phyloP scores from a whole-genome alignment of 2,888 invertebrate genomes.

The Scrobipalpa costella region DNA sequence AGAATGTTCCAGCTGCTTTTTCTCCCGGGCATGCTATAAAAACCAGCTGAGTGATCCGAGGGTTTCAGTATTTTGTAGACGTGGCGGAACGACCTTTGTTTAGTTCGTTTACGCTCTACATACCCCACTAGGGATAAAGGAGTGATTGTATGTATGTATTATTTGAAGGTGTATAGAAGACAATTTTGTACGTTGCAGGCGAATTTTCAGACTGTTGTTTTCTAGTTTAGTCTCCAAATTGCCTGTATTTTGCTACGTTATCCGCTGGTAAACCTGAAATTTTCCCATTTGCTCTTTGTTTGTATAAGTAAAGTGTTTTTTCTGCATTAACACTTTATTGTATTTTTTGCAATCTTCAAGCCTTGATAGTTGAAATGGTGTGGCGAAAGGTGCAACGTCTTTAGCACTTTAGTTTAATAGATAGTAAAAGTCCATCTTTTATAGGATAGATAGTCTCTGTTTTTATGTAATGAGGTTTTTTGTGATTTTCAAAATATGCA shows the following conservation, averaged over 20 bases:
- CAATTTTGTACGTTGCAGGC: background rate
- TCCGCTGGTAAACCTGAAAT: background rate
- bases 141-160: too few species aligned
- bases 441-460: too few species aligned
- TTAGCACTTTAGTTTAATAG: background rate
- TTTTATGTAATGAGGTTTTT: too few species aligned
- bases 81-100: too few species aligned
- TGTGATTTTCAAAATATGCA: too few species aligned
- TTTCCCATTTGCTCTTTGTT: background rate
- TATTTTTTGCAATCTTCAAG: background rate
- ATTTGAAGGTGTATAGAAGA: conserved; percentile 3
- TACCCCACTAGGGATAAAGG: too few species aligned
- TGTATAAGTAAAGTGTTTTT: background rate
- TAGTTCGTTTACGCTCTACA: too few species aligned
- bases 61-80: too few species aligned
- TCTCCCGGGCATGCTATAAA: too few species aligned
- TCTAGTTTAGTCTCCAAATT: background rate
- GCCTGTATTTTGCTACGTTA: background rate
- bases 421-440: background rate
- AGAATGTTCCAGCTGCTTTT: too few species aligned
- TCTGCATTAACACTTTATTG: background rate
- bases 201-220: background rate
- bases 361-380: background rate
- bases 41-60: too few species aligned
- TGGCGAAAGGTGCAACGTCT: background rate